Percentiles rank a stretch among this genome's conserved stretches.
Conservation (phyloP, 2,797 vertebrate species). For the Peromyscus eremicus region DNA sequence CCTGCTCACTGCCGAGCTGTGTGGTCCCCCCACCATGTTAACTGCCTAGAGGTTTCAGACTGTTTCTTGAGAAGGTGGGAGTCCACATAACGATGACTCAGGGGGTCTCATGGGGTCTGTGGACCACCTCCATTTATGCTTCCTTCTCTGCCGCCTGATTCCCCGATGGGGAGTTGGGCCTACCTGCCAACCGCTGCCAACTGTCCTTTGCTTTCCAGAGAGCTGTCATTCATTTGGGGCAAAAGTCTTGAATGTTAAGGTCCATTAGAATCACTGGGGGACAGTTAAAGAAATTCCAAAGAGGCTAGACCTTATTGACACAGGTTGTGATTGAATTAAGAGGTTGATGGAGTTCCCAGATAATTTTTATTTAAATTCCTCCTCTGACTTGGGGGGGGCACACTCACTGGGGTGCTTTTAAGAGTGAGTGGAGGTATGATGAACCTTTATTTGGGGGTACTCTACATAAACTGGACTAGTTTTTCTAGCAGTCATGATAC, state of each 20-base stretch:
- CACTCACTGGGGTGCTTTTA: not conserved
- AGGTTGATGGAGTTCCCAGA: not conserved
- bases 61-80: not conserved
- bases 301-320: not conserved
- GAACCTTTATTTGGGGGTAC: not conserved
- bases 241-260: not conserved
- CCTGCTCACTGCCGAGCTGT: not conserved
- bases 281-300: not conserved
- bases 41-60: fast-evolving
- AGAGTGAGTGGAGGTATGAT: not conserved
- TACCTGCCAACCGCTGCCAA: fast-evolving
- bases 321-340: not conserved
- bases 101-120: not conserved
- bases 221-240: not conserved
- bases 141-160: not conserved
- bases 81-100: not conserved
- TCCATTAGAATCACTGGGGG: not conserved
- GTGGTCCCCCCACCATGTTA: not conserved
- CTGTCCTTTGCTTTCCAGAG: not conserved
- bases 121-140: not conserved
- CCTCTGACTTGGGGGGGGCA: too few species aligned
- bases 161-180: fast-evolving
- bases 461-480: not conserved
- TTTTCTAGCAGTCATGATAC: not conserved
- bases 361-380: not conserved